Evolutionary conservation across 2,797 vertebrate genomes (phyloP), one percentile per base, ranked within the genome.

Genomic region (Arremon aurantiirostris): DNA sequence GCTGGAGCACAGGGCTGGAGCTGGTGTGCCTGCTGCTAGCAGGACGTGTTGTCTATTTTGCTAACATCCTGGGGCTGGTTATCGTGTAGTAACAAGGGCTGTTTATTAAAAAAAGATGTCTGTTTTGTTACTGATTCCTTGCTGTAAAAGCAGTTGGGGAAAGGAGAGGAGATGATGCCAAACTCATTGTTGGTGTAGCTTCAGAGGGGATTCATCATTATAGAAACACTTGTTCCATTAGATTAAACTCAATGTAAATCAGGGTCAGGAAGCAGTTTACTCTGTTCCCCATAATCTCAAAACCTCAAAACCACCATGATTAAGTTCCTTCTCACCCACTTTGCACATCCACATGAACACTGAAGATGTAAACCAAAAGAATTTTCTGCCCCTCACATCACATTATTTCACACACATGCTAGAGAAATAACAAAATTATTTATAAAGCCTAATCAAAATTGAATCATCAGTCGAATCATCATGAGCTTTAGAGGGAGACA

Each of bases 301-400:
- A 94, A 93, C 93, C 93, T 94, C 95, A 82, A 96, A 95, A 55
- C 82, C 80, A 85, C 94, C 0, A 0, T 65, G 53, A 91, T 96
- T 92, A 95, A 85, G 55, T 89, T 93, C 71, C 34, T 94, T 94
- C 73, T 96, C 86, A 93, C 61, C 68, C 91, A 87, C 84, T 96
- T 96, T 95, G 65, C 91, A 89, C 75, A 91, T 94, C 90, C 78
- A 96, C 41, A n/a, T 0, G 9, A 91, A 78, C 57, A 83, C 68
- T 0, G 0, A 94, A 89, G 64, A 95, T 0, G 1, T 69, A 96
- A 95, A 91, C 89, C 86, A 94, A 72, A 95, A 94, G 41, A 90
- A 94, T 94, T 95, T 97, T 70, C 88, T 92, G 79, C 44, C 52
- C 61, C 39, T 96, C 44, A 26, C 32, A 4, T 91, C 73, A 8